Conservation (phyloP, 2,113 vertebrate species). For the Abramis brama region DNA sequence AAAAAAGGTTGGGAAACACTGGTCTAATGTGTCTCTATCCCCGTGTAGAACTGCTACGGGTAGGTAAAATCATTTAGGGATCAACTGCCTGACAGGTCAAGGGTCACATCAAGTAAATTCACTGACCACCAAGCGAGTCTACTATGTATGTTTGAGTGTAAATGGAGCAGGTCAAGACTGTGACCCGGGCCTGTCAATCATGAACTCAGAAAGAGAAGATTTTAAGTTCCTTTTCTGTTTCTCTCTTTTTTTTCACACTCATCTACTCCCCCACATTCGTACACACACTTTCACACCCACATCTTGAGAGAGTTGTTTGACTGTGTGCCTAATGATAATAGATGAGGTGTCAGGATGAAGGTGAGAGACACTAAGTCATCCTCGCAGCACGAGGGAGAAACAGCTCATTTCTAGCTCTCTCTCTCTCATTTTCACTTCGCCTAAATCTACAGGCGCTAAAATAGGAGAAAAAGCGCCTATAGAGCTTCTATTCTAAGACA, state of each 20-base stretch:
- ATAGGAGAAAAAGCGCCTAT: neutral
- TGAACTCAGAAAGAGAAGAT: constrained; percentile 7
- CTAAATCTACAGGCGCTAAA: constrained; percentile 33
- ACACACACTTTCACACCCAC: constrained; percentile 54
- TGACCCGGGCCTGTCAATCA: constrained; percentile 40
- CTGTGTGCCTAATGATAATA: constrained; percentile 61
- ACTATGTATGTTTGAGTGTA: neutral
- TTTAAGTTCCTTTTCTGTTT: constrained; percentile 35
- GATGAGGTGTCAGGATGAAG: constrained; percentile 60
- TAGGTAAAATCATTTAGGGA: neutral
- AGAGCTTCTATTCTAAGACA: neutral
- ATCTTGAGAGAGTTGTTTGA: constrained; percentile 58
- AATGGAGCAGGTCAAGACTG: constrained; percentile 19
- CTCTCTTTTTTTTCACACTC: constrained; percentile 45
- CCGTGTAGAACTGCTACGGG: neutral
- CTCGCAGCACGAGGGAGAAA: constrained; percentile 35
- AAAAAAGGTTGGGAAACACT: neutral
- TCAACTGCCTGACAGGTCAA: constrained; percentile 35
- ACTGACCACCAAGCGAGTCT: neutral
- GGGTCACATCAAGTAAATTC: constrained; percentile 36
- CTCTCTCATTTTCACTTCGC: constrained; percentile 33
- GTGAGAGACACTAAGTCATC: constrained; percentile 60
- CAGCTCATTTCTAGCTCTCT: constrained; percentile 17
- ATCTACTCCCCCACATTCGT: constrained; percentile 48
- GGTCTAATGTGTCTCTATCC: neutral